These are phyloP conservation scores for Mormyrops attenuatus DNA, from an alignment of 2,797 vertebrate species.

Conservation along the genomic window DNA sequence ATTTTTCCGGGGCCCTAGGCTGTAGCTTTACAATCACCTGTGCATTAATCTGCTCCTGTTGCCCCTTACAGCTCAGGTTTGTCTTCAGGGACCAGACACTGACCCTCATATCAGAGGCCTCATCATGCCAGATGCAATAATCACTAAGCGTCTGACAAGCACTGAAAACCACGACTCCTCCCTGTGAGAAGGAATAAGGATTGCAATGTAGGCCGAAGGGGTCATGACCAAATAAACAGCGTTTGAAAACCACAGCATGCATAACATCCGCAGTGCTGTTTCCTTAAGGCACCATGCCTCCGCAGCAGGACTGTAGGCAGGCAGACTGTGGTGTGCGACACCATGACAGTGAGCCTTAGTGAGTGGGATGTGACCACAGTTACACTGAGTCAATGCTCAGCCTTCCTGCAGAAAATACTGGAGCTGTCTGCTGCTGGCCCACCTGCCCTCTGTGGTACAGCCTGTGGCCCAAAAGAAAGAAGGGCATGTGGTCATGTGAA, in stretches of 20 bases:
- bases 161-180: background rate
- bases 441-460: background rate
- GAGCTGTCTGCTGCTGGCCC: background rate
- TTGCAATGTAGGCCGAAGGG: background rate
- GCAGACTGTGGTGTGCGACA: background rate
- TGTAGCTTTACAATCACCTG: background rate
- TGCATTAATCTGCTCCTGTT: background rate
- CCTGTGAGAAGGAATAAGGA: background rate
- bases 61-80: background rate
- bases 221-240: background rate
- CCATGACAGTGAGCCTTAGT: background rate
- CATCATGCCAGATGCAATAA: background rate
- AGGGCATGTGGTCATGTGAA: background rate
- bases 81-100: background rate
- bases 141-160: background rate
- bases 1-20: background rate
- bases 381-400: background rate
- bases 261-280: background rate
- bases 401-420: background rate
- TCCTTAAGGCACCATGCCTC: background rate
- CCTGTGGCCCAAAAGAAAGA: background rate
- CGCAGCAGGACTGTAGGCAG: background rate
- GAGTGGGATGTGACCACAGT: background rate
- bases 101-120: background rate
- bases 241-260: constrained; percentile 1